Conservation (phyloP, 1,140 invertebrate genomes). For the Spodoptera frugiperda region DNA sequence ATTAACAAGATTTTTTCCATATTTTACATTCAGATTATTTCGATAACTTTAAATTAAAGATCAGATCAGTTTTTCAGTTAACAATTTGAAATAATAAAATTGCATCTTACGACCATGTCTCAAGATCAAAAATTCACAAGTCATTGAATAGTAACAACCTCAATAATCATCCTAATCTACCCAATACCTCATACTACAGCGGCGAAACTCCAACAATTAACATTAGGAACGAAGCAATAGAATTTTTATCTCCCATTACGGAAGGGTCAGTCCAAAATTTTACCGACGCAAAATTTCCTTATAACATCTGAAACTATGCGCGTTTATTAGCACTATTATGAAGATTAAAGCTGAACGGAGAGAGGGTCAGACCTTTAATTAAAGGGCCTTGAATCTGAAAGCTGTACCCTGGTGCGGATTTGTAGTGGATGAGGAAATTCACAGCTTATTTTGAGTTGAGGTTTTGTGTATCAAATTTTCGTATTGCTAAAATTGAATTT, state of each 20-base stretch:
- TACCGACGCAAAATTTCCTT: constrained; percentile 25
- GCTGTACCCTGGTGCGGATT: constrained; percentile 53
- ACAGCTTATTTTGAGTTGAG: constrained; percentile 16
- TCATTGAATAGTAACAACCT: too few relatives aligned
- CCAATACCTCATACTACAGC: not conserved
- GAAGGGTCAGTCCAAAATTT: constrained; percentile 15
- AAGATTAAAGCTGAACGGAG: constrained; percentile 68
- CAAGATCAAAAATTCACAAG: too few relatives aligned
- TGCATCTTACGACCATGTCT: too few relatives aligned
- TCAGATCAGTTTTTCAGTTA: too few relatives aligned
- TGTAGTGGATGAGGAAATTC: constrained; percentile 53
- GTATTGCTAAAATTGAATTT: not conserved
- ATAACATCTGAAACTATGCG: constrained; percentile 52
- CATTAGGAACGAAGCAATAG: constrained; percentile 1
- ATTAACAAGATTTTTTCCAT: too few relatives aligned
- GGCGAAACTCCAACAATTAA: not conserved
- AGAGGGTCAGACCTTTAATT: constrained; percentile 64
- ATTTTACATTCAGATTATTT: too few relatives aligned
- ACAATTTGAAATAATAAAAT: too few relatives aligned
- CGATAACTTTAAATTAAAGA: too few relatives aligned
- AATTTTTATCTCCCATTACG: constrained; percentile 41
- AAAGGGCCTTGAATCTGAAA: constrained; percentile 64
- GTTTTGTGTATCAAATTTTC: not conserved
- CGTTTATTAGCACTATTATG: constrained; percentile 65
- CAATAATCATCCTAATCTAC: too few relatives aligned